Conservation (phyloP, 2,113 vertebrate species). For the Pachypanchax playfairii region DNA sequence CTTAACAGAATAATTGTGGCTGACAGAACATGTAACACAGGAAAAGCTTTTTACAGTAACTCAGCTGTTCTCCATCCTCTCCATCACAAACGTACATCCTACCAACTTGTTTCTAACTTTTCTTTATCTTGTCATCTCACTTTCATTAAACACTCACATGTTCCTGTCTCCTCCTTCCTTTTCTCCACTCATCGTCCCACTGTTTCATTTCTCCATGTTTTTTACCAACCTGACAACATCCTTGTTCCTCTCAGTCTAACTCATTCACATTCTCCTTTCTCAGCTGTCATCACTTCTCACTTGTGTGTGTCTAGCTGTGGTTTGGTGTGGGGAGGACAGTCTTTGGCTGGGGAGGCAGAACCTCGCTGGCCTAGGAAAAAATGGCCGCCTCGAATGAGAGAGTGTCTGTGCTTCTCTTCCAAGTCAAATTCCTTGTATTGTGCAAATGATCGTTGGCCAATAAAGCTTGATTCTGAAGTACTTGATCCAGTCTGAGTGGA, state of each 20-base stretch:
- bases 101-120: slow-evolving; percentile 22
- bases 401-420: no score
- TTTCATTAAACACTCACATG: slow-evolving; percentile 38
- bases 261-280: slow-evolving; percentile 19
- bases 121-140: slow-evolving; percentile 41
- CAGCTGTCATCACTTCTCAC: neutral
- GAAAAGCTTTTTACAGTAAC: slow-evolving; percentile 72
- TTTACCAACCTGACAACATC: slow-evolving; percentile 50
- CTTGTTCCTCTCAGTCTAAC: slow-evolving; percentile 21
- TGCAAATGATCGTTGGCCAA: no score
- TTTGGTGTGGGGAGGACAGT: slow-evolving; percentile 66
- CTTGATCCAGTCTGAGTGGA: slow-evolving; percentile 5
- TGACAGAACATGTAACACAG: slow-evolving; percentile 61
- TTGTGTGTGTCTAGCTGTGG: slow-evolving; percentile 53
- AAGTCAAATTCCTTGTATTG: no score
- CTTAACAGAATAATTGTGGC: slow-evolving; percentile 59
- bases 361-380: no score
- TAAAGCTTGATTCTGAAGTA: no score
- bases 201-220: slow-evolving; percentile 11
- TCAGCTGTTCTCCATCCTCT: slow-evolving; percentile 26
- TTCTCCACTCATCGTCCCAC: neutral
- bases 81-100: slow-evolving; percentile 10
- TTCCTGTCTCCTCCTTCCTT: slow-evolving; percentile 3
- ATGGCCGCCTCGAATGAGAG: no score
- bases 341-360: slow-evolving; percentile 71